Percentiles rank a stretch among this genome's conserved stretches.
phyloP scores from a whole-genome alignment of 1,140 invertebrate genomes.

The Lepidostoma basale region DNA sequence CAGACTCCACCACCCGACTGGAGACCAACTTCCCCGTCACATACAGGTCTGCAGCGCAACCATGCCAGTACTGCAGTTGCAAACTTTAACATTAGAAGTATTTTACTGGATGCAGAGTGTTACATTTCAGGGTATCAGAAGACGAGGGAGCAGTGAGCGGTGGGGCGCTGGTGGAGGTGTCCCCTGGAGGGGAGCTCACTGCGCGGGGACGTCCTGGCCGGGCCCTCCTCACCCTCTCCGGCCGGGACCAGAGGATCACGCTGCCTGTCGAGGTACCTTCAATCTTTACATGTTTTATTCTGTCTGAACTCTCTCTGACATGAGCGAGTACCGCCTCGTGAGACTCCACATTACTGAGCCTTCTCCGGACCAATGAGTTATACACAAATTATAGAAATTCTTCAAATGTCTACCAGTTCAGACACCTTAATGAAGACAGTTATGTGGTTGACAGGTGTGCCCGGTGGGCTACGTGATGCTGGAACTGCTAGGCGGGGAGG shows the following conservation, averaged over 20 bases:
- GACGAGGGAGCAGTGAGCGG: constrained; percentile 1
- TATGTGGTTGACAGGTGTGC: constrained; percentile 27
- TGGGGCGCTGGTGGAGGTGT: constrained; percentile 29
- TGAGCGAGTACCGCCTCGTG: too few relatives aligned
- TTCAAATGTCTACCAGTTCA: not conserved
- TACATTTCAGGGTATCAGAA: constrained; percentile 19
- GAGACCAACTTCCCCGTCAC: constrained; percentile 34
- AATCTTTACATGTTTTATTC: not conserved
- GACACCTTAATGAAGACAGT: not conserved
- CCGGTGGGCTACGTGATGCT: constrained; percentile 36
- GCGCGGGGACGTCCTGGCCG: constrained; percentile 27
- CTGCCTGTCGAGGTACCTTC: constrained; percentile 26
- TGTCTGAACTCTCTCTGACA: not conserved
- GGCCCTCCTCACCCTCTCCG: constrained; percentile 27
- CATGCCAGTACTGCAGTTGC: not conserved
- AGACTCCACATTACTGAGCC: not conserved
- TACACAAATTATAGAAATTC: too few relatives aligned
- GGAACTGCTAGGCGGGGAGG: constrained; percentile 5
- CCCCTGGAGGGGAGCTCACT: constrained; percentile 29
- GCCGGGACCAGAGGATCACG: constrained; percentile 18
- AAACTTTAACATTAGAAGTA: not conserved
- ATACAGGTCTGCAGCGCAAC: constrained; percentile 32
- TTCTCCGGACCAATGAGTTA: too few relatives aligned
- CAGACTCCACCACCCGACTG: constrained; percentile 22
- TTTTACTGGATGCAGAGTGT: not conserved